Base-by-base conservation (phyloP, 2,797 vertebrate species). In the Pangasius krempfi region DNA sequence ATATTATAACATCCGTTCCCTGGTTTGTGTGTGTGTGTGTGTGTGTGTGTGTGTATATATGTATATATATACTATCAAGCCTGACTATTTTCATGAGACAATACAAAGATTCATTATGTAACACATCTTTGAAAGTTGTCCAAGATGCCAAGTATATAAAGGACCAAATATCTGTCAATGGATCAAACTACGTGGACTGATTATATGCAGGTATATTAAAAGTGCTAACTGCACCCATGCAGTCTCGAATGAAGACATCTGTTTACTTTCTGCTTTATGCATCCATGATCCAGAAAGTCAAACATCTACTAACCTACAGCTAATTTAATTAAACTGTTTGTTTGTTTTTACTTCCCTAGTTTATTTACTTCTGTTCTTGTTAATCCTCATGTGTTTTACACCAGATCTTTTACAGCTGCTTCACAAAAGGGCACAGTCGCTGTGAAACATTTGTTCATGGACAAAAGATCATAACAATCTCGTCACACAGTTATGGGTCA, bases 251-350 rank as follows among this genome's bases (percentile, higher is more conserved):
- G 16, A 52, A 52, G 50, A 54, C 44, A 54, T 76, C 44, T n/a
- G 13, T 76, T 62, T n/a, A 30, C 56, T 47, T 60, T 72, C 2
- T 40, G 37, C 10, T 73, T 56, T 56, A 73, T 73, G 50, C 40
- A 37, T 68, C 52, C 62, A 62, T 80, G 47, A 27, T 66, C 13
- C 44, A 50, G 56, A 80, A 80, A 70, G 22, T 44, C 66, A 30
- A 25, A 2, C 10, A 25, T 80, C 16, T 72, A 25, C 27, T 66
- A 60, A 73, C n/a, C 66, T 47, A 16, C 18, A 12, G 37, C 37
- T 33, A 13, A 82, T 58, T n/a, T 50, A 58, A 87, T 87, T 87
- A 56, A 64, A 76, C 52, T 4, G n/a, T 87, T 22, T 68, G n/a
- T 18, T 9, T 70, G 27, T 37, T 18, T 22, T 40, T 72, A 20